Conservation (phyloP, 2,888 invertebrate genomes). For the Dryadula phaetusa region DNA sequence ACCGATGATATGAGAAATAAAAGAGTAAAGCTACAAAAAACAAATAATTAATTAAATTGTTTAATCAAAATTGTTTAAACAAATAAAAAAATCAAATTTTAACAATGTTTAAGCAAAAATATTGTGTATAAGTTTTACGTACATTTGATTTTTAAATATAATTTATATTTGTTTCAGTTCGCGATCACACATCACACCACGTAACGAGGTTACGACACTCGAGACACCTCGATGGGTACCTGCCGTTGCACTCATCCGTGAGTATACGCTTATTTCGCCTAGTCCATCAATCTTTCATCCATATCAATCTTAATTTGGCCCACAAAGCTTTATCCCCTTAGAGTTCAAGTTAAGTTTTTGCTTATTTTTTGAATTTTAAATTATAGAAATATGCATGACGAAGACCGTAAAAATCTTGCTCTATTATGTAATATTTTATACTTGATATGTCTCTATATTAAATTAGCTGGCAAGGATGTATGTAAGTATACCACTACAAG, state of each 20-base stretch:
- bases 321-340: constrained; percentile 72
- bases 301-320: constrained; percentile 50
- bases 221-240: constrained; percentile 69
- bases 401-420: constrained; percentile 41
- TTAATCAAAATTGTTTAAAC: too few relatives aligned
- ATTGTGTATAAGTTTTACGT: not conserved
- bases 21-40: too few relatives aligned
- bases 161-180: constrained; percentile 57
- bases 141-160: not conserved
- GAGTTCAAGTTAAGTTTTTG: constrained; percentile 70
- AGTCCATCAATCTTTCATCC: constrained; percentile 39
- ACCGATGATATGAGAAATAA: too few relatives aligned
- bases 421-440: constrained; percentile 37
- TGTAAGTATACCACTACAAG: constrained; percentile 46
- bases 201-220: constrained; percentile 76
- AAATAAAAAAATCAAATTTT: too few relatives aligned
- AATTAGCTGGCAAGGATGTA: constrained; percentile 48
- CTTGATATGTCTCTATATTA: constrained; percentile 40
- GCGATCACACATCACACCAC: constrained; percentile 73
- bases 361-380: constrained; percentile 64
- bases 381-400: constrained; percentile 58
- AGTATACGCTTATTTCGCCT: constrained; percentile 56
- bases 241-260: constrained; percentile 70
- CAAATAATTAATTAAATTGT: too few relatives aligned
- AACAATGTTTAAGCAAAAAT: too few relatives aligned